Conservation (phyloP, 2,113 vertebrate species). For the Acinonyx jubatus region DNA sequence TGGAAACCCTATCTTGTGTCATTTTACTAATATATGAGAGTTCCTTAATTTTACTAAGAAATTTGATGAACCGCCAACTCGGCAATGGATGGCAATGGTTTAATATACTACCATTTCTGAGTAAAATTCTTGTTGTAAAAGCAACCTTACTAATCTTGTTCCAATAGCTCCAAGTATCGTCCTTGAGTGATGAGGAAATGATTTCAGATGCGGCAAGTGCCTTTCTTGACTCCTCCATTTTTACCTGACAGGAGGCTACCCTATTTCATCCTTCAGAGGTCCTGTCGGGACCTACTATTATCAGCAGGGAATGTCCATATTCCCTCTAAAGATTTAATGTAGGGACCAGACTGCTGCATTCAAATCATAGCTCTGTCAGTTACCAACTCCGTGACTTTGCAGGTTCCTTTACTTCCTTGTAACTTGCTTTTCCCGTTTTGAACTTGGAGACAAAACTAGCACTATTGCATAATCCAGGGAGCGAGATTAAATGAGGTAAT, state of each 20-base stretch:
- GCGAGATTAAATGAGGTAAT: slow-evolving; percentile 25
- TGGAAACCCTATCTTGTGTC: not conserved
- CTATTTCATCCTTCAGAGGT: not conserved
- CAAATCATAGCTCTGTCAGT: not conserved
- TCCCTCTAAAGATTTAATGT: not conserved
- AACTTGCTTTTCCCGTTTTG: not conserved
- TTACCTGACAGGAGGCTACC: not conserved
- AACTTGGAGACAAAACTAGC: not conserved
- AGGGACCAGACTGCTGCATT: not conserved
- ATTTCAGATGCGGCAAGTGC: not conserved
- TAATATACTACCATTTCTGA: not conserved
- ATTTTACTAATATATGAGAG: not conserved
- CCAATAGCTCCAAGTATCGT: not conserved
- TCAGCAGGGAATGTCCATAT: not conserved
- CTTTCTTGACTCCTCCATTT: not conserved
- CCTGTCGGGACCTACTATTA: not conserved
- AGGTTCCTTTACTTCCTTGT: not conserved
- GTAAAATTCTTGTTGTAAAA: not conserved
- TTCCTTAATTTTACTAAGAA: slow-evolving; percentile 3
- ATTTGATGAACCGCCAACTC: not conserved
- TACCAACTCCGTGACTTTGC: not conserved
- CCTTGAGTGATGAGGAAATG: not conserved
- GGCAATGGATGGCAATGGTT: not conserved
- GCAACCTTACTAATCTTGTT: not conserved
- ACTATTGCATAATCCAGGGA: not conserved